phyloP scores from a whole-genome alignment of 2,113 vertebrate genomes.

The Pelecanus crispus region DNA sequence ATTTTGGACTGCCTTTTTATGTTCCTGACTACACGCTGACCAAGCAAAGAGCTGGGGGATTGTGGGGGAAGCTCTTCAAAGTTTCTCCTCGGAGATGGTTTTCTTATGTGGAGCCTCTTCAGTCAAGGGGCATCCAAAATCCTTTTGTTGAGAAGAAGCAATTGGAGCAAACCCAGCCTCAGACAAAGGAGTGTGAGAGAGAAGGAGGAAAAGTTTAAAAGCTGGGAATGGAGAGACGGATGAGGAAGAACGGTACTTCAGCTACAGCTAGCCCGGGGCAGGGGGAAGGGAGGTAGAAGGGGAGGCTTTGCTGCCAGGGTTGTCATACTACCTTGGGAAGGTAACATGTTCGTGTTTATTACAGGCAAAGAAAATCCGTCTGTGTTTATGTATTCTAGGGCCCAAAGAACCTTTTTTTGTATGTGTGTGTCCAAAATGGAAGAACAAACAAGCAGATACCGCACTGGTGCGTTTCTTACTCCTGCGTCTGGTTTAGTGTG shows the following conservation, averaged over 20 bases:
- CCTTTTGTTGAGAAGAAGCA: neutral
- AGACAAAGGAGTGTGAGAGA: neutral
- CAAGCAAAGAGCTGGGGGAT: neutral
- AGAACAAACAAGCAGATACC: neutral
- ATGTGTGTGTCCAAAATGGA: neutral
- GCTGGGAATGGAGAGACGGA: neutral
- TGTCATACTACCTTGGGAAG: neutral
- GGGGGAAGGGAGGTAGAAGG: neutral
- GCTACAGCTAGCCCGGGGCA: accelerated
- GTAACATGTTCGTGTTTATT: neutral
- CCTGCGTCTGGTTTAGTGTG: neutral
- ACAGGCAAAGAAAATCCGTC: neutral
- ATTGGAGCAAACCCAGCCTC: neutral
- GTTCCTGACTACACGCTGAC: neutral
- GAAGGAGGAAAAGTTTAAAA: neutral
- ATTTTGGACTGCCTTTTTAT: neutral
- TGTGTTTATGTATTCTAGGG: neutral
- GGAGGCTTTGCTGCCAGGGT: neutral
- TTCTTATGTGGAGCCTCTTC: neutral
- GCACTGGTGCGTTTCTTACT: neutral
- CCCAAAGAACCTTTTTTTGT: neutral
- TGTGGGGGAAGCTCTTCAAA: neutral
- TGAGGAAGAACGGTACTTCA: neutral
- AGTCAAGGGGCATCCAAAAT: neutral
- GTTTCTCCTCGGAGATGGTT: neutral